These are phyloP conservation scores for Oxyura jamaicensis DNA, from an alignment of 2,113 vertebrate genomes.

Conservation along the genomic window DNA sequence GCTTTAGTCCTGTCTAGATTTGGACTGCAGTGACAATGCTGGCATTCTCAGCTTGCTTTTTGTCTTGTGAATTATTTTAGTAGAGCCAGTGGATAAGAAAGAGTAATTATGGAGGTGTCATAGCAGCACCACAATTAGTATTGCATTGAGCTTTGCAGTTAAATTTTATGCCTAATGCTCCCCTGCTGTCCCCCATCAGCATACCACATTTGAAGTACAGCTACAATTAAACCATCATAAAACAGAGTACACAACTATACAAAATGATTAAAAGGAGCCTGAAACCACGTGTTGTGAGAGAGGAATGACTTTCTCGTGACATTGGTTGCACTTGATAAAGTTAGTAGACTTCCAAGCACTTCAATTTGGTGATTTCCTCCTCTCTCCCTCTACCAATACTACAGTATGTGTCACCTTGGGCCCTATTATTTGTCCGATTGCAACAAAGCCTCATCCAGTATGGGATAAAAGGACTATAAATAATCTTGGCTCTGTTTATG, in stretches of 20 bases:
- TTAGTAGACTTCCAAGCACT: conserved; percentile 6
- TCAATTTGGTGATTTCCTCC: conserved; percentile 13
- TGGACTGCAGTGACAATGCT: conserved; percentile 10
- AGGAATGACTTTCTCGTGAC: conserved; percentile 45
- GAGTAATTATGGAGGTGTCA: conserved; percentile 72
- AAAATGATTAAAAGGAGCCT: conserved; percentile 61
- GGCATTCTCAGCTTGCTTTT: conserved; percentile 51
- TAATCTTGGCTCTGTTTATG: conserved; percentile 60
- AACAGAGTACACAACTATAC: conserved; percentile 53
- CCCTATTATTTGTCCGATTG: conserved; percentile 34
- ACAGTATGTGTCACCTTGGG: conserved; percentile 41
- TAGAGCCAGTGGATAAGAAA: conserved; percentile 63
- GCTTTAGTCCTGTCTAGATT: background rate
- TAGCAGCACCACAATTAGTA: conserved; percentile 69
- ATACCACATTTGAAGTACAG: conserved; percentile 56
- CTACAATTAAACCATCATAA: conserved; percentile 71
- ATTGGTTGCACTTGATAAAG: conserved; percentile 23
- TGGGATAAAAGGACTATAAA: conserved; percentile 59
- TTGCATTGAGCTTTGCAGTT: conserved; percentile 67
- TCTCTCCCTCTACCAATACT: conserved; percentile 52
- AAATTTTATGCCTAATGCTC: conserved; percentile 70
- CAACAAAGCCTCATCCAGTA: background rate
- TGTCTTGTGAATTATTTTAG: conserved; percentile 62
- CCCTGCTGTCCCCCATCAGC: conserved; percentile 68
- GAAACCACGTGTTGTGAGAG: conserved; percentile 12